Evolutionary conservation across 2,797 vertebrate genomes (phyloP), one percentile per base, ranked within the genome.

Genomic region (Falco berigora): DNA sequence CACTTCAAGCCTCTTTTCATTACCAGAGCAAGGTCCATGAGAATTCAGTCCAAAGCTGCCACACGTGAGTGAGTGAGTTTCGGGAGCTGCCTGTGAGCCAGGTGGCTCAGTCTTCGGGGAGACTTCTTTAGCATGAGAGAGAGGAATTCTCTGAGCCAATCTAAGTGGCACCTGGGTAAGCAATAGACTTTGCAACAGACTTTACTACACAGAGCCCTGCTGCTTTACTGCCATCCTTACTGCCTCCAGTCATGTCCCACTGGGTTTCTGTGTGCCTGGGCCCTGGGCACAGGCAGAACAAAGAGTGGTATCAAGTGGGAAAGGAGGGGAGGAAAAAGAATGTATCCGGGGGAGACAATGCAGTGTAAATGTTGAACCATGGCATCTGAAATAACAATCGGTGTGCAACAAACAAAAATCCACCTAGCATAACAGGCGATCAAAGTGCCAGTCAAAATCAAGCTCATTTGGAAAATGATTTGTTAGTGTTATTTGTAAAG

Each of bases 181-280:
- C 77, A 76, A 40, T 79, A n/a, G 84, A 63, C 47, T 84, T 92
- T 74, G 80, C 83, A 86, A 36, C 21, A 86, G 88, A 81, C 76
- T 88, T 91, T 19, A 38, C 52, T 75, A 8, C 47, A 27, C 52
- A 34, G 92, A 94, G 86, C 71, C 92, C 93, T 68, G 69, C 92
- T 84, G 94, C 69, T 95, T 96, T 95, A 81, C 76, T 94, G 90
- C 94, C 72, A 22, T 91, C 63, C 88, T 84, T 68, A 63, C 23
- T 86, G 94, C 94, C 87, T 91, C 69, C 78, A 93, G 92, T 77
- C 75, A 23, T 13, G 38, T 91, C 93, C 94, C 88, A 73, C 88
- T 82, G 93, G 90, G 75, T 34, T 93, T 93, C 88, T 74, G 80
- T 52, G 42, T 42, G 84, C 86, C 73, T 59, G 42, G 78, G 44